A percentile compares a stretch with the other conserved stretches of the same genome.
These are phyloP conservation scores for Oncopodura yosiiana DNA, from an alignment of 1,140 invertebrate genomes.

Conservation along the genomic window DNA sequence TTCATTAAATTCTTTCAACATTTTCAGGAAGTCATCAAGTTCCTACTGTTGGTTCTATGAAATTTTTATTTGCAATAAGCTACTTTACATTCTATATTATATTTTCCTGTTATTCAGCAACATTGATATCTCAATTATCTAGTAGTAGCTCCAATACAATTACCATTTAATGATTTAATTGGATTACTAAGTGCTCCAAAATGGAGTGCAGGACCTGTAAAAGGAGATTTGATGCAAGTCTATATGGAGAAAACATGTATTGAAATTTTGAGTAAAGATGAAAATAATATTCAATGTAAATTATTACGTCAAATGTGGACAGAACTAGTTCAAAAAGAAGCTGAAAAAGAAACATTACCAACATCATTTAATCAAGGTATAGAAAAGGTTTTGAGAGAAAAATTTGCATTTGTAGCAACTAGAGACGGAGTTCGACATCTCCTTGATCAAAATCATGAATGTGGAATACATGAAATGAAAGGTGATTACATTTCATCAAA, in stretches of 20 bases:
- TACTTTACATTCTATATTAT: slow-evolving; percentile 15
- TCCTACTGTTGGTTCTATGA: background rate
- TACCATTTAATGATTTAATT: slow-evolving; percentile 15
- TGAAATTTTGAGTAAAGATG: background rate
- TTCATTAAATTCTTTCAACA: background rate
- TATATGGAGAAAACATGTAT: slow-evolving; percentile 23
- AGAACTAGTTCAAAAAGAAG: background rate
- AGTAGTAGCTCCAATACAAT: background rate
- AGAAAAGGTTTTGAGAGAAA: slow-evolving; percentile 8
- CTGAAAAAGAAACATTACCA: background rate
- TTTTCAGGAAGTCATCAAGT: slow-evolving; percentile 7
- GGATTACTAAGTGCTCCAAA: background rate
- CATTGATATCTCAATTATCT: slow-evolving; percentile 14
- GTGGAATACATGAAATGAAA: slow-evolving; percentile 10
- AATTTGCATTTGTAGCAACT: slow-evolving; percentile 15
- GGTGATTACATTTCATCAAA: slow-evolving; percentile 14
- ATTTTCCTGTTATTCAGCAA: slow-evolving; percentile 12
- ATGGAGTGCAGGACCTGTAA: slow-evolving; percentile 13
- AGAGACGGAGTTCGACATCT: slow-evolving; percentile 3
- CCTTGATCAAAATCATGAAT: slow-evolving; percentile 7
- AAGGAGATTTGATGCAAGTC: slow-evolving; percentile 13
- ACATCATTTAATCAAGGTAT: slow-evolving; percentile 8
- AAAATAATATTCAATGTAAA: slow-evolving; percentile 6
- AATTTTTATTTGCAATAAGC: slow-evolving; percentile 4
- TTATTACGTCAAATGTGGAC: slow-evolving; percentile 2